Base-by-base conservation (phyloP, 2,888 invertebrate genomes). In the Agrotis puta region DNA sequence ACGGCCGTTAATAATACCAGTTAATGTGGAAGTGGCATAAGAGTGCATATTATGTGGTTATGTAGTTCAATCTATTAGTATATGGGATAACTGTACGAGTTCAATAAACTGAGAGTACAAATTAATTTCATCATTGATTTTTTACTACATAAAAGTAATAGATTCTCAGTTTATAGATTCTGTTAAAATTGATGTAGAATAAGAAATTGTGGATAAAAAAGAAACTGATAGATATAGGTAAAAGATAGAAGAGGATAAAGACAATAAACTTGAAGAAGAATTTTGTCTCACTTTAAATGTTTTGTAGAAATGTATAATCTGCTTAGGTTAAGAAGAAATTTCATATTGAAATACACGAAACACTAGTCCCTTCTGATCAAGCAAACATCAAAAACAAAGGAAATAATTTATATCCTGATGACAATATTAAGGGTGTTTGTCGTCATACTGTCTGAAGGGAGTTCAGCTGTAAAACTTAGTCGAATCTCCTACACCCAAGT, bases 361-460 rank as follows among this genome's bases (percentile, higher is more conserved):
- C 9, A 39, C 22, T 0, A 22, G 9, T 53, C 5, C 24, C 53
- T 24, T 53, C 9, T 6, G 16, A 39, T 27, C 20, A 50, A 69
- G 14, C 18, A 39, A 45, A 50, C 43, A 47, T 14, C 5, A 20
- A 48, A 39, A 27, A 51, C n/a, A 24, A 22, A 43, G 22, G 11
- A 51, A 47, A 33, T n/a, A 14, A 58, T 24, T 48, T 5, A 3
- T 14, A 33, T 5, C 39, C 22, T 56, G 33, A 3, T 64, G 76
- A 62, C 69, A 71, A 61, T 72, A 48, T 20, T 33, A 27, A 61
- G 56, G 39, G 16, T 16, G 13, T n/a, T 16, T 22, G 81, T 61
- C 82, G 79, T 57, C 79, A 78, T 48, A 59, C 79, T 61, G 82
- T 80, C 79, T 80, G 67, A 63, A 43, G 58, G 43, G 47, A 70